Evolutionary conservation across 1,140 invertebrate genomes (phyloP), one percentile per base, ranked within the genome.

Genomic region (Procambarus clarkii): DNA sequence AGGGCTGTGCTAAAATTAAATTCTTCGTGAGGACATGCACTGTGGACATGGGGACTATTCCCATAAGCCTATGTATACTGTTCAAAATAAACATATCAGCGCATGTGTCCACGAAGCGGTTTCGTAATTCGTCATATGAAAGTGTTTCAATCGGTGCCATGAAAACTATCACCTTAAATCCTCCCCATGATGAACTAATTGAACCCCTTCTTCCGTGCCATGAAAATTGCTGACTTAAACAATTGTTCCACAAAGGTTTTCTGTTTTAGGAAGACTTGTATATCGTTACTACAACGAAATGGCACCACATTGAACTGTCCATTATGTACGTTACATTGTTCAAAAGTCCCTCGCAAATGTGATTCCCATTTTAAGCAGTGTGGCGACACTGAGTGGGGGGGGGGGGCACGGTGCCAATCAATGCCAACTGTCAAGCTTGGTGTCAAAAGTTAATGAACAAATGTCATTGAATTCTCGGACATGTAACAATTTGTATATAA

Each of bases 371-470:
- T 34, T 34, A 45, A 88, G 77, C 44, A n/a, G 45, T 81, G 34
- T 81, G 58, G 77, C 34, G n/a, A 86, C 71, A 86, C 46, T 86
- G 84, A 69, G 77, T 34, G 34, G 34, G 34, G 34, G 34, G 34
- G 34, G 34, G 34, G 34, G 34, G 84, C 45, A 54, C 71, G 84
- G 86, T 88, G 86, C 86, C 86, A 88, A 88, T 88, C 45, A 88
- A 88, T 88, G 78, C 86, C 86, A 88, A 88, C 77, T 80, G 77
- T 88, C 77, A 88, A 88, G 79, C 34, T 64, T 88, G 86, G 86
- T 82, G 79, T 80, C 64, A 86, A 69, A 69, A 69, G 78, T 88
- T 80, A 82, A 79, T 88, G 86, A 82, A 74, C 8, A 86, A 81
- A 69, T 82, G 60, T 50, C 86, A 81, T 80, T 71, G 83, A 74